Conservation (phyloP, 2,797 vertebrate genomes). For the Muraenolepis orangiensis region DNA sequence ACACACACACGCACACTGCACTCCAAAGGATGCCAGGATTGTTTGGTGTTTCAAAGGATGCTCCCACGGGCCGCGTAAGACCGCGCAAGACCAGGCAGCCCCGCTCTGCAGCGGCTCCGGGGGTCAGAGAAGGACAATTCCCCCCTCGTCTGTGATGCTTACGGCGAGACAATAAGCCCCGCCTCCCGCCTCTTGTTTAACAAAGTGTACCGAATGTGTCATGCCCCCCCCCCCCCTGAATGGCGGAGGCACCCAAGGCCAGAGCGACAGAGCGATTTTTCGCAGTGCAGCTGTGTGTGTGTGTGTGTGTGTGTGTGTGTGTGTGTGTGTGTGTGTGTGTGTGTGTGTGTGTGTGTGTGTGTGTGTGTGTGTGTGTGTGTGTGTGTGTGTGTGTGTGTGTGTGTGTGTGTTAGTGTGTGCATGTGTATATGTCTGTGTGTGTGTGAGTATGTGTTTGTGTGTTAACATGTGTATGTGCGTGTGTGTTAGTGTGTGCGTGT, state of each 20-base stretch:
- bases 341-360: no score
- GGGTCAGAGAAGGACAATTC: not conserved
- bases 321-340: no score
- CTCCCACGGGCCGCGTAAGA: no score
- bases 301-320: not conserved
- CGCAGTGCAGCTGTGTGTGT: constrained; percentile 14
- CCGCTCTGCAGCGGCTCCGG: no score
- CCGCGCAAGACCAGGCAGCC: no score
- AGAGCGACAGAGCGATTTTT: constrained; percentile 28
- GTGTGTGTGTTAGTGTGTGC: no score
- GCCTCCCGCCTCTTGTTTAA: not conserved
- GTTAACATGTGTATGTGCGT: no score
- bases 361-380: no score
- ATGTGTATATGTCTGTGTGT: no score
- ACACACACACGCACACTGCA: constrained; percentile 15
- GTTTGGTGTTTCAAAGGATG: constrained; percentile 38
- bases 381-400: not conserved
- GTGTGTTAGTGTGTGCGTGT: no score
- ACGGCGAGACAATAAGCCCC: not conserved
- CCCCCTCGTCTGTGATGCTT: not conserved
- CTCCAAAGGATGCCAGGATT: constrained; percentile 38
- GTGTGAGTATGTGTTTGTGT: no score
- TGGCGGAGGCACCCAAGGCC: constrained; percentile 48
- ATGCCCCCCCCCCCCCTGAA: constrained; percentile 47
- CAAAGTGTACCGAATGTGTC: constrained; percentile 46